Evolutionary conservation across 2,113 vertebrate species (phyloP), one percentile per base, ranked within the genome.

Genomic region (Gnathonemus longibarbis): DNA sequence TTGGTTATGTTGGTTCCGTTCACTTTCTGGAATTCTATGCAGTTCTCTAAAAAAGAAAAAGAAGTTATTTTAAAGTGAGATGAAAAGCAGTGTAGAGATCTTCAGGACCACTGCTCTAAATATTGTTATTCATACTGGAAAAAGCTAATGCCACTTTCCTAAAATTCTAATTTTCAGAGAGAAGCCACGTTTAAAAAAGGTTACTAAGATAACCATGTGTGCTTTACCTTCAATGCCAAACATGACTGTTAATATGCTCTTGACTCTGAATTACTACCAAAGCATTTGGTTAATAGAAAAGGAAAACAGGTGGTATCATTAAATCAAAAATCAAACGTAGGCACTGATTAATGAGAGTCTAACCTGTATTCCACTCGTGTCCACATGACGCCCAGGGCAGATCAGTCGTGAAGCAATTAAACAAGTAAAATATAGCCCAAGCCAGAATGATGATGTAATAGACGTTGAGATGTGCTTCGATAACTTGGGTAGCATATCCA

Each of bases 361-460:
- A 95, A 99, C 98, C 98, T 97, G 98, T 99, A 91, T 99, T 99
- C 98, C 98, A 99, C 77, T 98, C 97, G 17, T 99, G 98, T 2
- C 97, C 98, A 94, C 98, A 99, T 8, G 95, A 96, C 80, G 98
- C 98, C 98, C 98, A 99, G 87, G 98, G 98, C 42, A 99, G 96
- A 90, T 99, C 98, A 0, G 97, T 97, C 89, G 98, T 98, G 92
- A 99, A 99, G 95, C 97, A 99, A 94, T 99, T 99, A 93, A 98
- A 97, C 94, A 99, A 96, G 95, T 99, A 99, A 96, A 99, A 99
- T 93, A 99, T 98, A 89, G 98, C 98, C 98, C 98, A 99, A 3
- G 98, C 96, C 93, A 99, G 95, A 94, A 99, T 99, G 89, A 99
- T 97, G 94, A 99, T 96, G 91, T 99, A 99, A 93, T 99, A 99